phyloP scores from a whole-genome alignment of 2,113 vertebrate genomes.

The Pteruthius melanotis region DNA sequence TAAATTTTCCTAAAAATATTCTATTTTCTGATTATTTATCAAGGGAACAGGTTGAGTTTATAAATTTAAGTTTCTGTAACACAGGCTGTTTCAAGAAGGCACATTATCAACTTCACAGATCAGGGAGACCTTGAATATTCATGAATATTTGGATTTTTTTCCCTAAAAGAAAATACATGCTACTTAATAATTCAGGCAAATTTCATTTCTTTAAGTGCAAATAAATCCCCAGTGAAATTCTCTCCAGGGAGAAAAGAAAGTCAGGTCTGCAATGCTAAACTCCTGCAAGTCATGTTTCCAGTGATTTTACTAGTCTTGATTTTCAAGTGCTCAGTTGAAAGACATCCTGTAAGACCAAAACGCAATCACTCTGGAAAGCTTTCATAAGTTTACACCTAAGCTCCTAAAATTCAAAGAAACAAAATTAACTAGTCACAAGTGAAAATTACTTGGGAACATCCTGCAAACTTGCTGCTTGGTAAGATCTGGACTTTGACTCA shows the following conservation, averaged over 20 bases:
- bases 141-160: background rate
- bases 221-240: background rate
- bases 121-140: background rate
- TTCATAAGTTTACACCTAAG: background rate
- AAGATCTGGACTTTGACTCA: background rate
- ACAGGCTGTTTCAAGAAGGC: background rate
- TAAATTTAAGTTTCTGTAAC: background rate
- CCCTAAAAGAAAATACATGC: background rate
- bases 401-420: background rate
- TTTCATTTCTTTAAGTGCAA: background rate
- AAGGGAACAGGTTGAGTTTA: background rate
- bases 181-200: background rate
- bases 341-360: background rate
- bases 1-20: conserved; percentile 28
- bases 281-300: background rate
- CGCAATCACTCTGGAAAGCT: background rate
- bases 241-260: background rate
- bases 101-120: background rate
- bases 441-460: background rate
- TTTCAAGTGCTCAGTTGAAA: background rate
- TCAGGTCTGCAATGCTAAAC: background rate
- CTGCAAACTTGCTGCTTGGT: background rate
- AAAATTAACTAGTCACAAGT: background rate
- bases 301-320: background rate
- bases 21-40: conserved; percentile 10